Evolutionary conservation across 2,797 vertebrate species (phyloP), one percentile per base, ranked within the genome.

Genomic region (Hyperoplus immaculatus): DNA sequence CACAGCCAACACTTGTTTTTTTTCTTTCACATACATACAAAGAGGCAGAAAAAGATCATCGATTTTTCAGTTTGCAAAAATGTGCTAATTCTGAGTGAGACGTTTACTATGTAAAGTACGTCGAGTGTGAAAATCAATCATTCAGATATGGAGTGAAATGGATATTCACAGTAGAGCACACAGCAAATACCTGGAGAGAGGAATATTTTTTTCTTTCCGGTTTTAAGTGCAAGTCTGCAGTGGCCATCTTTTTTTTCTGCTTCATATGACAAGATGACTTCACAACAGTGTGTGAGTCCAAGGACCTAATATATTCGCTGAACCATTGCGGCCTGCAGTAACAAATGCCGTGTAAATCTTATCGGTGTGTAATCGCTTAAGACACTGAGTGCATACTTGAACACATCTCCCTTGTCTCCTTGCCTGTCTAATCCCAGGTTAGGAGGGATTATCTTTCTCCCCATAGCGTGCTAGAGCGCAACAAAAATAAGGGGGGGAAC

Each of bases 381-480:
- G 87, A 87, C 81, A 88, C 60, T 66, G 66, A 86, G 69, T 60
- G 82, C 83, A 85, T 80, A 79, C 81, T 89, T 86, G 71, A 84
- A 83, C 69, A 54, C 76, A 64, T 86, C 72, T 74, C 68, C 54
- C 72, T 69, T 63, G 56, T 79, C 64, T 74, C 59, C 78, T 46
- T 50, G 72, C 68, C 56, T 66, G 77, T 82, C 80, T 90, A 87
- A 91, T 92, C 88, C 82, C 79, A 85, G 80, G 84, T 84, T 90
- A 77, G 80, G 58, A 54, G 75, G 72, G 91, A 92, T 94, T 92
- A 91, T 79, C 75, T 82, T 89, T 80, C 81, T 78, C 74, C 63
- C 74, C 58, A 68, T 85, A 67, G 79, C 63, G 43, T 87, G 88
- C 75, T 54, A 36, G 47, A 69, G 65, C 63, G 70, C 66, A 89